Conservation (phyloP, 1,140 invertebrate genomes). For the Halotydeus destructor region DNA sequence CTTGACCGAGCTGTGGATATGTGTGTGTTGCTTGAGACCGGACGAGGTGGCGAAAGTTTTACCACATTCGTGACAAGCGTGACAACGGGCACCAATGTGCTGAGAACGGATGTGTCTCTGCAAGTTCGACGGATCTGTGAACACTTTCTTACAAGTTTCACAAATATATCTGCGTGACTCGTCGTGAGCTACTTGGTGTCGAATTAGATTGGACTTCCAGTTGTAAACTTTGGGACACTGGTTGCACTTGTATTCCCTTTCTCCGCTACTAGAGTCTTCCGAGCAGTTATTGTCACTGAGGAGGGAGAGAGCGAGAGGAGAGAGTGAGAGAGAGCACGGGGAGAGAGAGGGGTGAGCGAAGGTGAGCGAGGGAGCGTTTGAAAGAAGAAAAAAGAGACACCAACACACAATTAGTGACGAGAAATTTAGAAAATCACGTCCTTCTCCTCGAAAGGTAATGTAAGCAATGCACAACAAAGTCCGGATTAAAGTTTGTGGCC, state of each 20-base stretch:
- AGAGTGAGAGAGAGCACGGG: not conserved
- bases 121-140: constrained; percentile 71
- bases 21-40: constrained; percentile 95
- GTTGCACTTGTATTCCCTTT: constrained; percentile 53
- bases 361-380: not conserved
- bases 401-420: not conserved
- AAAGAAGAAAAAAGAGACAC: not conserved
- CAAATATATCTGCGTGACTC: constrained; percentile 59
- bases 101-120: constrained; percentile 83
- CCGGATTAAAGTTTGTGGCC: too few species aligned
- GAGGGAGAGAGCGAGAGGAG: not conserved
- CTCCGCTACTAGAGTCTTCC: constrained; percentile 2
- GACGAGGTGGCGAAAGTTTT: constrained; percentile 94
- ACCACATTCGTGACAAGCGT: constrained; percentile 90
- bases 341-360: not conserved
- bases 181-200: constrained; percentile 57
- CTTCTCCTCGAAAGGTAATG: not conserved
- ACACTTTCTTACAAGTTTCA: constrained; percentile 75
- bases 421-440: not conserved
- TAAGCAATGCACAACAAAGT: too few species aligned
- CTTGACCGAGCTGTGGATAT: constrained; percentile 95
- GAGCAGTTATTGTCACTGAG: not conserved
- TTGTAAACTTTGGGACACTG: constrained; percentile 59
- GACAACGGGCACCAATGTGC: constrained; percentile 37
- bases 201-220: constrained; percentile 52